These are phyloP conservation scores for Biston stratarius DNA, from an alignment of 2,888 invertebrate genomes.

Conservation along the genomic window DNA sequence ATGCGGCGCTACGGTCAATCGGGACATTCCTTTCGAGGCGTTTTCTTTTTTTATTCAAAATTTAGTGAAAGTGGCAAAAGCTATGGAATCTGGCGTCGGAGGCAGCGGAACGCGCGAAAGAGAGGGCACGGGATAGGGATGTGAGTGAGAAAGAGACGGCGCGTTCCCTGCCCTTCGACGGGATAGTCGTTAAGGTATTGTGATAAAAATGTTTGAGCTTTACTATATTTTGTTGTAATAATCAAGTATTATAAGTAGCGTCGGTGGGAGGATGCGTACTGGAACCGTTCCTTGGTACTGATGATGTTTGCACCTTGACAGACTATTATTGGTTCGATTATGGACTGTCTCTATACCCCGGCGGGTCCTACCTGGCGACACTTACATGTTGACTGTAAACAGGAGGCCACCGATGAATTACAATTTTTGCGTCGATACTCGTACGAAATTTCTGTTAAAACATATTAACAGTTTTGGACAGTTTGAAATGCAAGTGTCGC, in stretches of 20 bases:
- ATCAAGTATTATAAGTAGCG: constrained; percentile 47
- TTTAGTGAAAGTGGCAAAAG: constrained; percentile 34
- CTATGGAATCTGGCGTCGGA: constrained; percentile 38
- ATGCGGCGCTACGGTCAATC: constrained; percentile 55
- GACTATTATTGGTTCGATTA: constrained; percentile 61
- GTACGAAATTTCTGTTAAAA: no score
- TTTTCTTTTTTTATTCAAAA: constrained; percentile 38
- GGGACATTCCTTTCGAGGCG: constrained; percentile 47
- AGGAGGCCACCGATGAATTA: not conserved
- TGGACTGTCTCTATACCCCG: not conserved
- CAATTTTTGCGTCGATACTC: no score
- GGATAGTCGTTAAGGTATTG: constrained; percentile 59
- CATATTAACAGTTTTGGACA: no score
- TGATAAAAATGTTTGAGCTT: constrained; percentile 64
- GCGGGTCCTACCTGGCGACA: not conserved
- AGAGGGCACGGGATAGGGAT: not conserved
- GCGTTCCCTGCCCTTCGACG: constrained; percentile 30
- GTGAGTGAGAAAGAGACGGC: not conserved
- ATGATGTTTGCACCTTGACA: constrained; percentile 57
- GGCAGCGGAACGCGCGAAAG: constrained; percentile 22
- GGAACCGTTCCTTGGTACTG: constrained; percentile 50
- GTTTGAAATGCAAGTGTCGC: not conserved
- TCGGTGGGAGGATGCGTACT: constrained; percentile 32
- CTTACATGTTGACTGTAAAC: not conserved
- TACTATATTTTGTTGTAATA: constrained; percentile 51